phyloP scores from a whole-genome alignment of 2,113 vertebrate species.

The Fulica atra region DNA sequence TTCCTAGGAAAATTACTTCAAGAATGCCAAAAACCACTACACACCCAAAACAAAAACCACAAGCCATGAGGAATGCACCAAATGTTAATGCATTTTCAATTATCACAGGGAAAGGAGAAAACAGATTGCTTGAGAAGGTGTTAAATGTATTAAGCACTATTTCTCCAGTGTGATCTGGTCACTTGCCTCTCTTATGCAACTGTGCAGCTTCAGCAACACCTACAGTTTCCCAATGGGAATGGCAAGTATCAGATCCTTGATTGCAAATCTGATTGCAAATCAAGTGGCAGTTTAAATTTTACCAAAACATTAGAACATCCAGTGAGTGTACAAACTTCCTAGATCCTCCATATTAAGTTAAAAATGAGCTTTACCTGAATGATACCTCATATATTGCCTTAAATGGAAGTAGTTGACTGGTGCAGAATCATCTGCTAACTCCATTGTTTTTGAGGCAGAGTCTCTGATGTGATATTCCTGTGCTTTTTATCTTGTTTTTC shows the following conservation, averaged over 20 bases:
- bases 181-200: background rate
- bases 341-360: background rate
- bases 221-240: slow-evolving; percentile 67
- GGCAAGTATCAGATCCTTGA: background rate
- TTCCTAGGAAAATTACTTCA: background rate
- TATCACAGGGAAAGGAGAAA: slow-evolving; percentile 44
- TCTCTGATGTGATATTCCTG: background rate
- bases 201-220: slow-evolving; percentile 73
- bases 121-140: background rate
- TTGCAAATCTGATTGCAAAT: background rate
- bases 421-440: too few species aligned
- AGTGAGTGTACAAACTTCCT: background rate
- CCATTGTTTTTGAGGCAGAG: background rate
- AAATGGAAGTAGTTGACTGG: background rate
- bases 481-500: background rate
- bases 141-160: background rate
- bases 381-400: background rate
- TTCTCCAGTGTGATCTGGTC: background rate
- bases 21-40: background rate
- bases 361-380: background rate
- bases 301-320: background rate
- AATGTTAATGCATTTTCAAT: slow-evolving; percentile 33
- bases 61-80: background rate
- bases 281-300: background rate
- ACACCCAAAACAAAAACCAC: background rate